Percentiles rank a stretch among this genome's conserved stretches.
Conservation (phyloP, 1,140 invertebrate genomes). For the Ericerus pela region DNA sequence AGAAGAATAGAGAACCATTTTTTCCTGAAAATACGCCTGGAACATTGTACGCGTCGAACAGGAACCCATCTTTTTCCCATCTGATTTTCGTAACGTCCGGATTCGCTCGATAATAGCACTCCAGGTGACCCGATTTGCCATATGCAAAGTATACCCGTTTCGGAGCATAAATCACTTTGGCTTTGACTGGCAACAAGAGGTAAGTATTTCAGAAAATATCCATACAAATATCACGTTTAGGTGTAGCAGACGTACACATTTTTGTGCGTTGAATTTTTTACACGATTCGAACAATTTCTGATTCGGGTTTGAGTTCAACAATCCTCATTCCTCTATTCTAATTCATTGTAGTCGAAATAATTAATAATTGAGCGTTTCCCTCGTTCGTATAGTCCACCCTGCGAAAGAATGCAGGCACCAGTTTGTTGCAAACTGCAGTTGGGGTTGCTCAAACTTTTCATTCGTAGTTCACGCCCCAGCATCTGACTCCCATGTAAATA, state of each 20-base stretch:
- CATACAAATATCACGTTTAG: neutral
- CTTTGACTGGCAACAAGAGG: conserved; percentile 55
- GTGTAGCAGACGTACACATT: neutral
- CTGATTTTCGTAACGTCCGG: conserved; percentile 79
- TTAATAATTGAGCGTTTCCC: no score
- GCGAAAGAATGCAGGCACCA: no score
- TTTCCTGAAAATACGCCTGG: conserved; percentile 67
- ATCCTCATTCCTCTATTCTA: neutral
- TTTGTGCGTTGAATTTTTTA: neutral
- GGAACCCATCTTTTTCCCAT: conserved; percentile 86
- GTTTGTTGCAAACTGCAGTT: no score
- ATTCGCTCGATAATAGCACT: conserved; percentile 85
- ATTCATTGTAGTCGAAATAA: no score
- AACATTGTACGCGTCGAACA: conserved; percentile 81
- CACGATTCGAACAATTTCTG: neutral
- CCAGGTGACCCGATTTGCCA: conserved; percentile 75
- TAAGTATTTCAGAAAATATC: neutral
- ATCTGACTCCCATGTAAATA: no score
- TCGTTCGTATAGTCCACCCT: no score
- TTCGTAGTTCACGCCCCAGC: no score
- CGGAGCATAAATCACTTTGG: conserved; percentile 79
- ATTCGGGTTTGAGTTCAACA: neutral
- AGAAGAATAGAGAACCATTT: conserved; percentile 77
- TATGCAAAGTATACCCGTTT: conserved; percentile 71
- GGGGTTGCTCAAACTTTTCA: no score